Evolutionary conservation across 1,140 invertebrate species (phyloP), one percentile per base, ranked within the genome.

Genomic region (Lutraria rhynchaena): DNA sequence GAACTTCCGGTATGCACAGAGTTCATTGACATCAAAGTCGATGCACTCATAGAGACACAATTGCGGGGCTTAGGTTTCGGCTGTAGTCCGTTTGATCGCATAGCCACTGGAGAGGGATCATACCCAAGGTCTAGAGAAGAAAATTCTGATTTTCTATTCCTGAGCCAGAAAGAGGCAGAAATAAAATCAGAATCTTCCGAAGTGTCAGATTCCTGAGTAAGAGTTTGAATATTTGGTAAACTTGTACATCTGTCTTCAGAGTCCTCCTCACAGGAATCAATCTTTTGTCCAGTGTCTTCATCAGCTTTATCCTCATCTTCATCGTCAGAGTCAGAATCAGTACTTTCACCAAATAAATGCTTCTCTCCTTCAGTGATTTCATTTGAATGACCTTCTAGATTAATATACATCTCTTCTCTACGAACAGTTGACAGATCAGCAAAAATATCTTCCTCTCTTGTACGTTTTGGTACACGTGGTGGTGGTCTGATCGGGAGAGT

Each of bases 121-220:
- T 41, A 17, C 17, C 24, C 63, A 24, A 46, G 22, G n/a, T 57
- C 13, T 24, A n/a, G 13, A 7, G 19, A 3, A 33, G 13, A 22
- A 33, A 7, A 17, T 5, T 33, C 74, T 19, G 65, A 24, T 33
- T 13, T 70, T 60, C 58, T 73, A 27, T 81, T 81, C 1, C 58
- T 31, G 22, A 74, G 22, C 78, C 78, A 74, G 13, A 81, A 81
- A 3, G 69, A 81, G 29, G 78, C 69, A n/a, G 55, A 44, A 22
- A 73, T 19, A 74, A 81, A 81, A 63, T 81, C 78, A 53, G 57
- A 71, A 63, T 81, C 69, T 37, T 73, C 67, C 11, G 67, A 73
- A 1, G 67, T 73, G 27, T 81, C 78, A 35, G 37, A 29, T n/a
- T 81, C 55, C 0, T 35, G 15, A 4, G 58, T 55, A 9, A 51